Evolutionary conservation across 2,888 invertebrate species (phyloP).

Genomic region (Nowickia ferox): DNA sequence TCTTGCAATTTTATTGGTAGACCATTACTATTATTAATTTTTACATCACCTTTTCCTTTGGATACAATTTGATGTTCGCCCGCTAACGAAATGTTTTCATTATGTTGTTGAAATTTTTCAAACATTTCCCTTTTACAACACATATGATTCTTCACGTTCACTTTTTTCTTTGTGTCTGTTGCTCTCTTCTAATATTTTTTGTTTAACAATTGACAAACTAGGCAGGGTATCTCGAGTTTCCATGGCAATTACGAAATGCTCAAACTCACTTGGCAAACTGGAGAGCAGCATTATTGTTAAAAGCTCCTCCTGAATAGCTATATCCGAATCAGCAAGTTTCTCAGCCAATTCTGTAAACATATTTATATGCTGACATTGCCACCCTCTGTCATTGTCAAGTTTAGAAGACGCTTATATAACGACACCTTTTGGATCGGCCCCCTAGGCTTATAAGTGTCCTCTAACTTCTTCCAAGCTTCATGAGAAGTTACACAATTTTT

Average conservation of each 20-base stretch:
- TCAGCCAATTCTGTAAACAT: constrained; percentile 48
- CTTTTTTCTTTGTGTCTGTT: constrained; percentile 34
- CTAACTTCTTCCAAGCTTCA: constrained; percentile 50
- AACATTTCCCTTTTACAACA: constrained; percentile 9
- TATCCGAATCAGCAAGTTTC: constrained; percentile 57
- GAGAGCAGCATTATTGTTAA: constrained; percentile 55
- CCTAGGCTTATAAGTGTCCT: constrained; percentile 40
- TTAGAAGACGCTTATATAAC: constrained; percentile 56
- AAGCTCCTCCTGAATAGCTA: constrained; percentile 44
- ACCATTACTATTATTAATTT: no score
- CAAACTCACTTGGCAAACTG: constrained; percentile 54
- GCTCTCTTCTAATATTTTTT: constrained; percentile 51
- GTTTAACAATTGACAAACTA: constrained; percentile 25
- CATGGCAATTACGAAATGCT: constrained; percentile 63
- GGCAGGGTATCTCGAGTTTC: constrained; percentile 61
- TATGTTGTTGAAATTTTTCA: not conserved
- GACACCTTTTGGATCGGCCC: constrained; percentile 42
- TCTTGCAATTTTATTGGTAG: no score
- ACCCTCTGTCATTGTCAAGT: constrained; percentile 19
- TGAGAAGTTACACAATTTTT: constrained; percentile 42
- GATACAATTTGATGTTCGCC: constrained; percentile 21
- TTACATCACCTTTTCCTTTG: not conserved
- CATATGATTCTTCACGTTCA: constrained; percentile 9
- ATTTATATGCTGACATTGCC: constrained; percentile 37
- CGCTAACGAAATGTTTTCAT: constrained; percentile 10